Percentiles rank a stretch among this genome's conserved stretches.
Conservation (phyloP, 1,140 invertebrate species). For the Scaptomyza pallida region DNA sequence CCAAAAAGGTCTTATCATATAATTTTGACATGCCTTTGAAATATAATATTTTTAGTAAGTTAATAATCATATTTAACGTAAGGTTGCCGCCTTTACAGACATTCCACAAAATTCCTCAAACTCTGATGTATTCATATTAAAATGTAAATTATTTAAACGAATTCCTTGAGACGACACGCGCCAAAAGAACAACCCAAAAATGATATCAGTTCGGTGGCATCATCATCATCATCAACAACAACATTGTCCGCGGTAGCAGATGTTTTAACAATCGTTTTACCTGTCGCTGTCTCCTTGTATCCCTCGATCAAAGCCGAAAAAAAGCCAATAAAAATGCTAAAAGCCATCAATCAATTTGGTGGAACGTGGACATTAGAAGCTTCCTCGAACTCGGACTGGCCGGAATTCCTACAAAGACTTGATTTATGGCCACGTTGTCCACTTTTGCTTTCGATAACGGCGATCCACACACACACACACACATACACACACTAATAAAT, state of each 20-base stretch:
- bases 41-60: too few relatives aligned
- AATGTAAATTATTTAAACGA: slow-evolving; percentile 14
- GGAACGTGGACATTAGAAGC: slow-evolving; percentile 29
- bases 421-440: slow-evolving; percentile 47
- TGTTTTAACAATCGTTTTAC: slow-evolving; percentile 16
- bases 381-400: not conserved
- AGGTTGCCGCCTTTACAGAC: too few relatives aligned
- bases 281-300: not conserved
- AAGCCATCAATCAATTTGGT: slow-evolving; percentile 34
- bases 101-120: not conserved
- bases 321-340: slow-evolving; percentile 29
- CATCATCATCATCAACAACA: not conserved
- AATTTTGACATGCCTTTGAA: too few relatives aligned
- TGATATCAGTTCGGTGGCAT: slow-evolving; percentile 16
- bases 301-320: not conserved
- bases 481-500: slow-evolving; percentile 50
- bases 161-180: slow-evolving; percentile 32
- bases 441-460: slow-evolving; percentile 28
- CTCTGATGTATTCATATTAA: not conserved
- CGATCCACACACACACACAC: not conserved
- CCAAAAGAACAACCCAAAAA: slow-evolving; percentile 10
- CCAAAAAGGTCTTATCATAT: too few relatives aligned
- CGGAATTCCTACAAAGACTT: slow-evolving; percentile 43
- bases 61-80: too few relatives aligned
- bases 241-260: slow-evolving; percentile 10